A percentile compares a stretch with the other conserved stretches of the same genome.
Conservation (phyloP, 1,140 invertebrate genomes). For the Arctopsyche grandis region DNA sequence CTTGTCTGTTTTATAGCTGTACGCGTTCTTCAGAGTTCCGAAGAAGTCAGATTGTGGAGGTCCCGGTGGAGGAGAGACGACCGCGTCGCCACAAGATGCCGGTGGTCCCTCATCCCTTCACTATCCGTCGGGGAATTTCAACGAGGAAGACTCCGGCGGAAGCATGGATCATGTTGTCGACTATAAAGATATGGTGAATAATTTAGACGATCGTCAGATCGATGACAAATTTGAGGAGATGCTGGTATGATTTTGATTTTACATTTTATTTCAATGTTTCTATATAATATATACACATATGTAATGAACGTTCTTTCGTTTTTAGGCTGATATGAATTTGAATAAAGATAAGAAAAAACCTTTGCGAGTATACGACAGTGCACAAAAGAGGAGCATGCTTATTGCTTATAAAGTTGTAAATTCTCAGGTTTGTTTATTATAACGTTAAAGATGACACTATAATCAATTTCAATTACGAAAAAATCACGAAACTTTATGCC, state of each 20-base stretch:
- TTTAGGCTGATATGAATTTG: slow-evolving; percentile 86
- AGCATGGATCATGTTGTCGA: slow-evolving; percentile 68
- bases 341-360: slow-evolving; percentile 87
- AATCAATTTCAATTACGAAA: too few species aligned
- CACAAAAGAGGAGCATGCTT: slow-evolving; percentile 84
- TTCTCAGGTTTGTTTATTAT: slow-evolving; percentile 58
- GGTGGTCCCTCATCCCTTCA: slow-evolving; percentile 54
- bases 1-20: slow-evolving; percentile 62
- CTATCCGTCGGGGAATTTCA: slow-evolving; percentile 59
- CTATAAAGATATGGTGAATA: slow-evolving; percentile 73
- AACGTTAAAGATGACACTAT: too few species aligned
- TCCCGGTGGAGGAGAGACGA: background rate
- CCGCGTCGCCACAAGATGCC: slow-evolving; percentile 7
- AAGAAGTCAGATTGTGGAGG: slow-evolving; percentile 64
- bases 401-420: slow-evolving; percentile 78
- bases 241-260: slow-evolving; percentile 69
- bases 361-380: slow-evolving; percentile 73
- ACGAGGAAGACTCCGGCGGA: slow-evolving; percentile 54
- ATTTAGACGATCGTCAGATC: slow-evolving; percentile 78
- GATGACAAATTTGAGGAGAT: slow-evolving; percentile 83
- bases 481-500: too few species aligned
- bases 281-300: background rate
- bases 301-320: background rate
- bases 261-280: background rate
- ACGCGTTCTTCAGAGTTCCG: slow-evolving; percentile 75